Evolutionary conservation across 2,113 vertebrate species (phyloP).

Genomic region (Harpagus bidentatus): DNA sequence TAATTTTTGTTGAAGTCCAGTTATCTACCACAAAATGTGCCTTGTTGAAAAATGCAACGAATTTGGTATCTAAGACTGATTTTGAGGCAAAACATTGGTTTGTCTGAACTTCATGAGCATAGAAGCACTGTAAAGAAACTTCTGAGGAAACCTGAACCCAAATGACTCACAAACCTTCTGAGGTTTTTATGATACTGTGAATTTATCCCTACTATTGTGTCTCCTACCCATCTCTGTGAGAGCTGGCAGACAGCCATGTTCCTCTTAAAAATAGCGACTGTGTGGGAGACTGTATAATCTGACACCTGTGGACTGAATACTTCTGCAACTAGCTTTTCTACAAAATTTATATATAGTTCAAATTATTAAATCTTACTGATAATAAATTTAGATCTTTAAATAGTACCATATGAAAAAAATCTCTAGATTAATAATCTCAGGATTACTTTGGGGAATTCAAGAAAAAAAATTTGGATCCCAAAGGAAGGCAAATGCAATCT

Average conservation of each 20-base stretch:
- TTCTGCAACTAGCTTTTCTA: background rate
- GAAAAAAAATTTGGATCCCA: background rate
- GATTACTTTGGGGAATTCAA: background rate
- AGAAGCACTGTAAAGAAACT: background rate
- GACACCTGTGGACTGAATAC: background rate
- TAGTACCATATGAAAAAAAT: background rate
- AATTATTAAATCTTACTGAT: background rate
- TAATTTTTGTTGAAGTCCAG: background rate
- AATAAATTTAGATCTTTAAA: background rate
- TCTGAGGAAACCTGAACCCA: background rate
- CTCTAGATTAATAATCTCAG: background rate
- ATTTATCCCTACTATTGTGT: background rate
- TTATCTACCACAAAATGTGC: background rate
- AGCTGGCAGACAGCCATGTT: background rate
- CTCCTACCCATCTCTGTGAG: background rate
- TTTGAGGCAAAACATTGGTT: background rate
- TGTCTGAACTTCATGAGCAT: background rate
- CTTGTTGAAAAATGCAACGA: background rate
- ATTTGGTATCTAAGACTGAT: background rate
- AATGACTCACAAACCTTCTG: background rate
- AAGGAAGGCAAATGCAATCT: background rate
- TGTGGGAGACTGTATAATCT: conserved; percentile 11
- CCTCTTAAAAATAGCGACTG: background rate
- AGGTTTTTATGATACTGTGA: background rate
- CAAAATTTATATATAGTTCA: background rate